Evolutionary conservation across 1,140 invertebrate genomes (phyloP).

Genomic region (Agraylea sexmaculata): DNA sequence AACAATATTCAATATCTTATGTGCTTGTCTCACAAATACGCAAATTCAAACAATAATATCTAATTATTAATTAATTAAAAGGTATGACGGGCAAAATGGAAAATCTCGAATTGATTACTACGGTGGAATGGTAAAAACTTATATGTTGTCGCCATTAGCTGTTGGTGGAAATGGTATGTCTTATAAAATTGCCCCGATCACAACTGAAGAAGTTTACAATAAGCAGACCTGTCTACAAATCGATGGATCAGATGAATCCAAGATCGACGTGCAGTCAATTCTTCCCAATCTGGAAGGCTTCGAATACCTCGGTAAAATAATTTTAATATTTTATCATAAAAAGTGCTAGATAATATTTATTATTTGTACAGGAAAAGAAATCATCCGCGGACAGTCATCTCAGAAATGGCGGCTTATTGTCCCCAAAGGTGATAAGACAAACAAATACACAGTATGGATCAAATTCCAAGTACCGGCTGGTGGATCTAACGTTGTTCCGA

Average conservation of each 20-base stretch:
- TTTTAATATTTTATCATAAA: background rate
- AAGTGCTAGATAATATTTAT: conserved; percentile 20
- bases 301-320: conserved; percentile 42
- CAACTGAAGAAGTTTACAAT: conserved; percentile 61
- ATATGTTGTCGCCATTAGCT: conserved; percentile 52
- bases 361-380: conserved; percentile 43
- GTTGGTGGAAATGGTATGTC: conserved; percentile 54
- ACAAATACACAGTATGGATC: conserved; percentile 80
- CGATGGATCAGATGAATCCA: conserved; percentile 55
- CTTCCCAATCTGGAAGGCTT: conserved; percentile 74
- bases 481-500: conserved; percentile 28
- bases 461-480: conserved; percentile 49
- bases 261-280: conserved; percentile 61
- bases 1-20: background rate
- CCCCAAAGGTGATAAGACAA: conserved; percentile 62
- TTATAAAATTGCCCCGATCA: conserved; percentile 79
- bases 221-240: conserved; percentile 71
- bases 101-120: conserved; percentile 89
- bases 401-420: conserved; percentile 65
- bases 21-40: background rate
- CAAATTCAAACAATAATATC: no score
- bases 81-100: conserved; percentile 13
- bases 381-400: conserved; percentile 48
- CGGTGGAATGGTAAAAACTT: conserved; percentile 83
- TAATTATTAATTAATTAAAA: conserved; percentile 5